phyloP scores from a whole-genome alignment of 2,888 invertebrate genomes.

The Phaedon cochleariae region DNA sequence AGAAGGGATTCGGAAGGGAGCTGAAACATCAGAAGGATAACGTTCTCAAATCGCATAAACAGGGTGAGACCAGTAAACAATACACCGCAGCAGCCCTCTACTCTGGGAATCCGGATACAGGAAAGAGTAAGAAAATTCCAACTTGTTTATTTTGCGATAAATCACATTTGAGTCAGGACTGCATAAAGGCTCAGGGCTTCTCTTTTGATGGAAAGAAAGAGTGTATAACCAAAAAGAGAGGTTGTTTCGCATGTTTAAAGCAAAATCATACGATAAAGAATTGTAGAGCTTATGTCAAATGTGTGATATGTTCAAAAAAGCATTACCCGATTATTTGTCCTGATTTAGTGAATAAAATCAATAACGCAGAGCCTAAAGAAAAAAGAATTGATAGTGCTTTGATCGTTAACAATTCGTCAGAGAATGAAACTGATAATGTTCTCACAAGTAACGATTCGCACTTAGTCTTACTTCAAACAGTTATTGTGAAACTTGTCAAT shows the following conservation, averaged over 20 bases:
- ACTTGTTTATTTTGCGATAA: constrained; percentile 9
- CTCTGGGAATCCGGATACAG: background rate
- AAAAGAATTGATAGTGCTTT: constrained; percentile 3
- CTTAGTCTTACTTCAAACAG: constrained; percentile 7
- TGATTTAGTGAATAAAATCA: background rate
- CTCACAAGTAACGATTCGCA: background rate
- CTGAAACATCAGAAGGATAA: constrained; percentile 4
- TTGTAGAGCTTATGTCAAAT: constrained; percentile 6
- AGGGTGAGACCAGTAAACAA: background rate
- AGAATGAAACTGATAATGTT: background rate
- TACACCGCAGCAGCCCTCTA: background rate
- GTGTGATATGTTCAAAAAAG: constrained; percentile 7
- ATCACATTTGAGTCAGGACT: background rate
- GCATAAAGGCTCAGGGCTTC: constrained; percentile 7
- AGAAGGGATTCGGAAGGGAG: background rate
- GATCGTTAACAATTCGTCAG: background rate
- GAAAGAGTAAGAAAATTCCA: constrained; percentile 14
- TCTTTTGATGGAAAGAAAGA: background rate
- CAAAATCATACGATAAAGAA: background rate
- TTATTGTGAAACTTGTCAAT: constrained; percentile 9
- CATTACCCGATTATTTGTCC: constrained; percentile 3
- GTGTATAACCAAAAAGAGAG: no score
- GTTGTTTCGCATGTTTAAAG: no score
- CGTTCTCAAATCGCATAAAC: background rate
- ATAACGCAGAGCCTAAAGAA: constrained; percentile 5